Evolutionary conservation across 2,797 vertebrate species (phyloP).

Genomic region (Anas flavirostris): DNA sequence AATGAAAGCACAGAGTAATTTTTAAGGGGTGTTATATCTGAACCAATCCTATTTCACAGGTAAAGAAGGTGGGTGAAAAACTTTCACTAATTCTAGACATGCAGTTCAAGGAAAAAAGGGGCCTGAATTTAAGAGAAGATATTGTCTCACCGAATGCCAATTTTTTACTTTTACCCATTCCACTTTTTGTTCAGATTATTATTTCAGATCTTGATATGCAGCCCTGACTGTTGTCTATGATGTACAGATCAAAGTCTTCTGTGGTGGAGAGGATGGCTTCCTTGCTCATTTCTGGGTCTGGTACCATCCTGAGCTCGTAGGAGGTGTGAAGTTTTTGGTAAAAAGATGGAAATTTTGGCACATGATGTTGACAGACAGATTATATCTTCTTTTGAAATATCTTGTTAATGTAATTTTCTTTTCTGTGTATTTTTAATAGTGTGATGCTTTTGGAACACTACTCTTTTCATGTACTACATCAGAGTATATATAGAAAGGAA

Average conservation of each 20-base stretch:
- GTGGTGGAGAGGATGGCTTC: neutral
- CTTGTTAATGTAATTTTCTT: neutral
- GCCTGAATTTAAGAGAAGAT: neutral
- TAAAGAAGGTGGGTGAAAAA: neutral
- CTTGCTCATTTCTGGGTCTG: neutral
- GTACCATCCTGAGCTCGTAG: neutral
- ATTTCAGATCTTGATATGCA: neutral
- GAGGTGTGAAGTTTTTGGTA: neutral
- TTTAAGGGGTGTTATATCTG: neutral
- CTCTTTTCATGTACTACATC: neutral
- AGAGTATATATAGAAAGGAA: neutral
- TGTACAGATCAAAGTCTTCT: neutral
- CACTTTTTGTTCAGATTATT: neutral
- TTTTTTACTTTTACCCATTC: neutral
- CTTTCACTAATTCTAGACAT: neutral
- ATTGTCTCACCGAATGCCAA: neutral
- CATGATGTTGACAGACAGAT: conserved; percentile 23
- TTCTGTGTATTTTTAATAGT: neutral
- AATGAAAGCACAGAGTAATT: neutral
- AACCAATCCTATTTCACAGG: neutral
- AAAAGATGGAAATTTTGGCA: neutral
- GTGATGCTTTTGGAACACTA: neutral
- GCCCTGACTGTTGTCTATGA: neutral
- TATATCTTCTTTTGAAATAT: neutral
- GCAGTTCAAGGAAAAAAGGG: neutral